phyloP scores from a whole-genome alignment of 1,140 invertebrate species.

The Rhynchophorus ferrugineus region DNA sequence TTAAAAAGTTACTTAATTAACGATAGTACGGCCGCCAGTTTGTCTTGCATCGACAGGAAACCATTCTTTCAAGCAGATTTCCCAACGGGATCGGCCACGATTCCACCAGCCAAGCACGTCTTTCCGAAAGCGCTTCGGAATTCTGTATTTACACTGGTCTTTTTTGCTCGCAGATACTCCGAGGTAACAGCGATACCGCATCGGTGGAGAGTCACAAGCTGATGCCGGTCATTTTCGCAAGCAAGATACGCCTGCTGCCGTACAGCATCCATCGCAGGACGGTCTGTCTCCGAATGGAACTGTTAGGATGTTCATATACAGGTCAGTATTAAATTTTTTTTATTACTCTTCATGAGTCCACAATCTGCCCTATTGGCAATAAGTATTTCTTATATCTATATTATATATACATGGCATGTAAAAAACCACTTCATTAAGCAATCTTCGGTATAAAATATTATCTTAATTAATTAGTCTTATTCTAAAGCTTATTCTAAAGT shows the following conservation, averaged over 20 bases:
- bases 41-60: neutral
- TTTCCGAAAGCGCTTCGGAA: too few species aligned
- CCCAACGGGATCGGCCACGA: neutral
- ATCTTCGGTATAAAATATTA: too few species aligned
- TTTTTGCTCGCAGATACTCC: constrained; percentile 34
- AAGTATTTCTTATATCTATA: too few species aligned
- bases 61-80: neutral
- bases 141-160: constrained; percentile 3
- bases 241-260: constrained; percentile 57
- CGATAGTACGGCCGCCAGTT: too few species aligned
- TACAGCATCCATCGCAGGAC: constrained; percentile 59
- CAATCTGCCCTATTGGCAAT: too few species aligned
- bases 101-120: too few species aligned
- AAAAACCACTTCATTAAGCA: too few species aligned
- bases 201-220: constrained; percentile 56
- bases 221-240: constrained; percentile 58
- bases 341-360: too few species aligned
- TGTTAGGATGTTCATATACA: constrained; percentile 55
- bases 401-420: too few species aligned
- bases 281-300: constrained; percentile 62
- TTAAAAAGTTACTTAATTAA: too few species aligned
- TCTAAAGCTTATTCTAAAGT: too few species aligned
- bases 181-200: constrained; percentile 61
- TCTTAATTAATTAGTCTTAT: too few species aligned
- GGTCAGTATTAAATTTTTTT: constrained; percentile 41